Evolutionary conservation across 2,113 vertebrate genomes (phyloP), one percentile per base, ranked within the genome.

Genomic region (Myotis davidii): DNA sequence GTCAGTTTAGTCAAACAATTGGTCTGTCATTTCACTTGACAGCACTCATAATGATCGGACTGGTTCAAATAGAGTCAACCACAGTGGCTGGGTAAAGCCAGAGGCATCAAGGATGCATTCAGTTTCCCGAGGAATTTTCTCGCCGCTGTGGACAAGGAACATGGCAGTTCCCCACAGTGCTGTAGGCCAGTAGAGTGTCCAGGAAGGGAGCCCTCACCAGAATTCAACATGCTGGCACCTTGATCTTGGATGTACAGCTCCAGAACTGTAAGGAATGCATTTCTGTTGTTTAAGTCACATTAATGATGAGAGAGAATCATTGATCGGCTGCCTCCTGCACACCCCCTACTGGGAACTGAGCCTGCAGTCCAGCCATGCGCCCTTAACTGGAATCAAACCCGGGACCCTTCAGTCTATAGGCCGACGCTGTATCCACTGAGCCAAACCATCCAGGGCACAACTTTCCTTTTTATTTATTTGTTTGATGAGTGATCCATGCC

Each of bases 341-440:
- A 2, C 1, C 18, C 52, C 18, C 52, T 23, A 8, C 54, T 23
- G 54, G 18, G 54, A 56, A 56, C 54, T 23, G 54, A 56, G 54
- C 20, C 54, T 8, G 6, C 54, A 23, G 2, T 23, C 20, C 1
- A 2, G 54, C 2, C 3, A 23, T 23, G 20, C 8, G 2, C 54
- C 54, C 54, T 56, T 56, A 6, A 56, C 20, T 56, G 54, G 7
- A 56, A 56, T 56, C 54, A 56, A 56, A 56, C 54, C 8, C 8
- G 14, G 54, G 54, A 56, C 20, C 54, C 54, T 56, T 56, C 54
- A 56, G 20, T 56, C 54, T 21, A 7, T 56, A 21, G 54, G 8
- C 54, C 20, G 8, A 23, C 8, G 54, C 54, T 56, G 20, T 56
- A 23, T 56, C 54, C 54, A 56, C 54, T 56, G 54, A 56, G 54